These are phyloP conservation scores for Channallabes apus DNA, from an alignment of 2,797 vertebrate genomes.

Conservation along the genomic window DNA sequence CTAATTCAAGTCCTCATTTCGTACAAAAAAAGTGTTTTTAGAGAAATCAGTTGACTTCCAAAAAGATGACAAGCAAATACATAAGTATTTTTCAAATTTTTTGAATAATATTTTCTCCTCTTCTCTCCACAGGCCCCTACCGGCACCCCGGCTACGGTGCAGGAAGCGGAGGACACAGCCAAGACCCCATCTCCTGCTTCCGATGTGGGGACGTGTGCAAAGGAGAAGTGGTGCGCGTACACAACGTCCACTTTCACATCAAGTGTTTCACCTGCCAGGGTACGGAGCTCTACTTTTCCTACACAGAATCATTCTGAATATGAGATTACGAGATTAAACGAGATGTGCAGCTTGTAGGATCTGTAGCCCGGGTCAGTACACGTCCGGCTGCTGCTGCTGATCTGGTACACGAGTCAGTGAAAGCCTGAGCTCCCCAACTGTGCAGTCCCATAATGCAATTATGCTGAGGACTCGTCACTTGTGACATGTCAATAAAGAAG, in stretches of 20 bases:
- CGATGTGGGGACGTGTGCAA: conserved; percentile 89
- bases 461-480: conserved; percentile 12
- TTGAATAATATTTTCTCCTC: conserved; percentile 16
- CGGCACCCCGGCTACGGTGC: conserved; percentile 73
- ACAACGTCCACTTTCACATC: conserved; percentile 93
- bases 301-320: neutral
- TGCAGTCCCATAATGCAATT: conserved; percentile 14
- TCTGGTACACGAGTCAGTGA: neutral
- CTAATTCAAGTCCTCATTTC: neutral
- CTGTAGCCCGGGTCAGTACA: neutral
- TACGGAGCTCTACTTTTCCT: conserved; percentile 62
- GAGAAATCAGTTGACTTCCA: neutral
- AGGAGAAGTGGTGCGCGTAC: conserved; percentile 94
- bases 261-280: conserved; percentile 98
- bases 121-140: conserved; percentile 77
- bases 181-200: conserved; percentile 84
- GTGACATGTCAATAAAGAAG: conserved; percentile 40
- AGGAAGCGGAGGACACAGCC: conserved; percentile 65
- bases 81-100: neutral
- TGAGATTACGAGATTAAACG: neutral
- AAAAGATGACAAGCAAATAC: neutral
- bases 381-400: neutral
- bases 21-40: neutral
- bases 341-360: neutral
- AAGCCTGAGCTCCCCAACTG: conserved; percentile 2